Evolutionary conservation across 2,888 invertebrate species (phyloP), one percentile per base, ranked within the genome.

Genomic region (Hirtodrosophila trivittata): DNA sequence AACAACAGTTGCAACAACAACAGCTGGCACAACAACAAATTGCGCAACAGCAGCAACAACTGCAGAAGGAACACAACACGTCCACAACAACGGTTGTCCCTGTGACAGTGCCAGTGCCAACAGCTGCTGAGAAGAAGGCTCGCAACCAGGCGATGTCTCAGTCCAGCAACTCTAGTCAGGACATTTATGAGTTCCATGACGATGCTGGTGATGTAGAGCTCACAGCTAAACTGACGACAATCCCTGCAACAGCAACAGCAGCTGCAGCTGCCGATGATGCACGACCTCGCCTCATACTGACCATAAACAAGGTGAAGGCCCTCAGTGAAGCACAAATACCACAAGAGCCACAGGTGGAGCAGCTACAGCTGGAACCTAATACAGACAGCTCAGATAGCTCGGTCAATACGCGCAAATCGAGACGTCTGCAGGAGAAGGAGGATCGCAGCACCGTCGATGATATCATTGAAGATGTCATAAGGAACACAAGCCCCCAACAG

Each of bases 101-200:
- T 8, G 42, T 66, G 37, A 37, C 59, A 8, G 18, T 60, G 9
- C 43, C 77, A n/a, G 70, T 73, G 13, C 47, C 77, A 9, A 76
- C 81, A 12, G 72, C 85, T 0, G 78, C 83, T 0, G 92, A 92
- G 3, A 91, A 92, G 73, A 91, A 91, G 30, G 68, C 75, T 0
- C 67, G 84, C 1, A 88, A 88, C 46, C 83, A 81, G 46, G 66
- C 75, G 0, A 0, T 89, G 88, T 49, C 68, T 75, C 62, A 80
- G 86, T 38, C 68, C 1, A 59, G 52, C 14, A 67, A 54, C 12
- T 63, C 73, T 46, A 88, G 89, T 60, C 94, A 95, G 7, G 97
- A 97, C 87, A 93, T 97, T 1, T 97, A 97, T 88, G 97, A 97
- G 89, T 97, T 97, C 88, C 94, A 95, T 75, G 97, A 97, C 87